Evolutionary conservation across 2,888 invertebrate genomes (phyloP), one percentile per base, ranked within the genome.

Genomic region (Caenorhabditis sulstoni): DNA sequence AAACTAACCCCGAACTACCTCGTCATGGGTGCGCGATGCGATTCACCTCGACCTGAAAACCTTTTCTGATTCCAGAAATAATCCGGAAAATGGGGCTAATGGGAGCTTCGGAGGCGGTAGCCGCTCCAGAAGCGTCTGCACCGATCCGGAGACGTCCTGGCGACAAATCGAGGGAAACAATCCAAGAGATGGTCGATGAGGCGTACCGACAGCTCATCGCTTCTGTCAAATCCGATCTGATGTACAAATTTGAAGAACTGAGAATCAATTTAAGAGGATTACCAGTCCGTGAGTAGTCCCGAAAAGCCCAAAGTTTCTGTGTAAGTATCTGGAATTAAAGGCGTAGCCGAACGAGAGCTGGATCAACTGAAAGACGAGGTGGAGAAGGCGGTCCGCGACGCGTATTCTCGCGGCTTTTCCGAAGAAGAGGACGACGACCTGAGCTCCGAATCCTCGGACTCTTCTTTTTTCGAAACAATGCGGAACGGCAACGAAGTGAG

Each of bases 171-270:
- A 2, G 3, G 18, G 50, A 49, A 18, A 68, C 50, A 11, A 57
- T 68, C 8, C 47, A 47, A 14, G 68, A 68, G 35, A 44, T 68
- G 52, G 16, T 68, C 9, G 68, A 68, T 50, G 50, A 58, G n/a
- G 8, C 37, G 12, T 68, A 68, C 58, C 58, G 59, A 1, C 18
- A 44, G 12, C 29, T 68, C 58, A 50, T 68, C 12, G 29, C 52
- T 14, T 41, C 47, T n/a, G 44, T 68, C 7, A 68, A 68, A 14
- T 39, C 39, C 7, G 68, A 59, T 16, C 22, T 68, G 52, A 52
- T 68, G 68, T 12, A 1, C 5, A 59, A 68, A 20, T 68, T 68
- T 16, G 68, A 68, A n/a, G 59, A 50, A 0, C n/a, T 68, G 41
- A 58, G 44, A 50, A 52, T 59, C 2, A 11, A 41, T 12, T 9